Evolutionary conservation across 2,888 invertebrate genomes (phyloP).

Genomic region (Pediacus dermestoides): DNA sequence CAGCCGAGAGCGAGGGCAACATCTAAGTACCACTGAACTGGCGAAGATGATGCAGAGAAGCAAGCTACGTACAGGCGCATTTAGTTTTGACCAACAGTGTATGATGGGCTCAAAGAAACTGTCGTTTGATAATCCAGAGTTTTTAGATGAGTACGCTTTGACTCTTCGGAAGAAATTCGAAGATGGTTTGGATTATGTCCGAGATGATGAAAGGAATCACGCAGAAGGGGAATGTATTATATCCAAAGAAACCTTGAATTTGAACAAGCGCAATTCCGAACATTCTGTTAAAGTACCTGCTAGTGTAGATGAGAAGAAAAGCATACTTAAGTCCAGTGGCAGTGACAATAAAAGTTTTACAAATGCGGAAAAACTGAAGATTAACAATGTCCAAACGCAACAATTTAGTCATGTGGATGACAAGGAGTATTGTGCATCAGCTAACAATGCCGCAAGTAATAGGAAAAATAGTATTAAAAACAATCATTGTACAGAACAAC

Average conservation of each 20-base stretch:
- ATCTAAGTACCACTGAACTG: constrained; percentile 49
- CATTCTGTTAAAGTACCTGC: constrained; percentile 41
- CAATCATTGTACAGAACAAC: constrained; percentile 22
- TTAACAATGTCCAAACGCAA: constrained; percentile 30
- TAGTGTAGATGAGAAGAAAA: constrained; percentile 40
- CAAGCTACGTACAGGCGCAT: constrained; percentile 47
- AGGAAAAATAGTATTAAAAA: constrained; percentile 32
- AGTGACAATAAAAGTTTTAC: constrained; percentile 33
- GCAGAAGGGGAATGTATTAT: constrained; percentile 37
- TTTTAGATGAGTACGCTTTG: constrained; percentile 45
- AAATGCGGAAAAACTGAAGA: constrained; percentile 36
- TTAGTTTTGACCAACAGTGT: constrained; percentile 46
- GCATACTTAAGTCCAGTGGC: constrained; percentile 42
- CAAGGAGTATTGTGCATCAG: constrained; percentile 15
- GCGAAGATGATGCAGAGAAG: constrained; percentile 51
- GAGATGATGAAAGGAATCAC: constrained; percentile 25
- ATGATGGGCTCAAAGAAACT: constrained; percentile 43
- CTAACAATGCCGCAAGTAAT: constrained; percentile 27
- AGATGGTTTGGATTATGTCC: constrained; percentile 28
- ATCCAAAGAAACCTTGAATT: constrained; percentile 45
- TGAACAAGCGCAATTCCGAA: constrained; percentile 46
- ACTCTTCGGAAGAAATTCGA: constrained; percentile 41
- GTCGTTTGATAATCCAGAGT: constrained; percentile 47
- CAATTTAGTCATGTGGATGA: constrained; percentile 16
- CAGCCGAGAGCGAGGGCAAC: constrained; percentile 58